Evolutionary conservation across 2,113 vertebrate species (phyloP).

Genomic region (Scalopus aquaticus): DNA sequence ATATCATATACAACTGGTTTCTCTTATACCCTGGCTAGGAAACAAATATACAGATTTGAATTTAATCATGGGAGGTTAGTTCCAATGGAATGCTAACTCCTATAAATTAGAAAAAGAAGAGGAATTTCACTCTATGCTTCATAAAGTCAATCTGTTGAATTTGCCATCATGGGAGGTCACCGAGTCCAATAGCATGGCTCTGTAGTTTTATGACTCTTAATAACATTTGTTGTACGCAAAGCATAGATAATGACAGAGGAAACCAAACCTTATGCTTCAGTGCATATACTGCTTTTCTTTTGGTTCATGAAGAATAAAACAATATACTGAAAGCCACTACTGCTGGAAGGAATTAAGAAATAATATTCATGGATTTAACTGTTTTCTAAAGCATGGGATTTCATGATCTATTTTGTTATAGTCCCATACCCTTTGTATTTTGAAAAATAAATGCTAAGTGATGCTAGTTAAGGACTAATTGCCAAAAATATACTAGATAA

Average conservation of each 20-base stretch:
- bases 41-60: conserved; percentile 5
- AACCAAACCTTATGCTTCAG: conserved; percentile 41
- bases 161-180: conserved; percentile 28
- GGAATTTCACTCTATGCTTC: neutral
- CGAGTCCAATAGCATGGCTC: conserved; percentile 36
- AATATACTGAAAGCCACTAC: neutral
- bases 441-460: conserved; percentile 13
- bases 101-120: neutral
- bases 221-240: conserved; percentile 61
- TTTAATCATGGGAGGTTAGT: neutral
- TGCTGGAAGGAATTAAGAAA: conserved; percentile 29
- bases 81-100: conserved; percentile 27
- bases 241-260: conserved; percentile 48
- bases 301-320: conserved; percentile 41
- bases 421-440: neutral
- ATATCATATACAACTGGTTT: neutral
- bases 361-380: neutral
- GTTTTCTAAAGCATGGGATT: neutral
- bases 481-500: neutral
- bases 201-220: conserved; percentile 71
- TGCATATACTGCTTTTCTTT: neutral
- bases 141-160: conserved; percentile 64
- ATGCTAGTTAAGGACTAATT: neutral
- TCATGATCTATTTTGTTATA: neutral
- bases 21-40: neutral